A percentile compares a stretch with the other conserved stretches of the same genome.
Evolutionary conservation across 2,797 vertebrate species (phyloP).

Genomic region (Hoplostethus mediterraneus): DNA sequence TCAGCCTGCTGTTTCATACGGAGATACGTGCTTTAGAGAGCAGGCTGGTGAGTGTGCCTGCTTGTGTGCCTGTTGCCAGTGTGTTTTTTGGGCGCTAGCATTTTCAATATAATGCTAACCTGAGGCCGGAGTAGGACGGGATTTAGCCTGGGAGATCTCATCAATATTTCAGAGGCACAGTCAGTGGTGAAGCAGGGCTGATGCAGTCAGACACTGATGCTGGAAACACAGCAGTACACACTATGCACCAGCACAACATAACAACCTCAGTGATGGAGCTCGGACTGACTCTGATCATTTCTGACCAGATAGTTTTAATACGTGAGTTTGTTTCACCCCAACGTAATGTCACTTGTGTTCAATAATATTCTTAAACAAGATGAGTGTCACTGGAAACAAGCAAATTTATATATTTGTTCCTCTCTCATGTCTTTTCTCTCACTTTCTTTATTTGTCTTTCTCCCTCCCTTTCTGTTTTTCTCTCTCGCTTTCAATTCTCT

Average conservation of each 20-base stretch:
- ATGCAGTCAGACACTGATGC: constrained; percentile 19
- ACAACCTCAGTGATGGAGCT: not conserved
- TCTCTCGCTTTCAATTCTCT: not conserved
- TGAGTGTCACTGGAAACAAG: no score
- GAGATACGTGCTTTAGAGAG: no score
- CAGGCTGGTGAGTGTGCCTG: not conserved
- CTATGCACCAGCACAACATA: constrained; percentile 1
- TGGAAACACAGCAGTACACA: constrained; percentile 35
- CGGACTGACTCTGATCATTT: no score
- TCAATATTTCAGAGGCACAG: constrained; percentile 64
- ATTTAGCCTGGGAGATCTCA: constrained; percentile 44
- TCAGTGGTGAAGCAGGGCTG: constrained; percentile 39
- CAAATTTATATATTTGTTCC: not conserved
- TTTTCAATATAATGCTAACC: constrained; percentile 25
- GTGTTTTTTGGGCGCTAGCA: not conserved
- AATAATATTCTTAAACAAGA: no score
- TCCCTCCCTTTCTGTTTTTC: no score
- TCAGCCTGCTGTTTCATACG: no score
- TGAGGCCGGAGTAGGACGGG: constrained; percentile 27
- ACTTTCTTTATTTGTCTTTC: not conserved
- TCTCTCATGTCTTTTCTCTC: not conserved
- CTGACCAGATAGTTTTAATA: no score
- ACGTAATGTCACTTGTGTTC: no score
- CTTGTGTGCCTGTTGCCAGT: not conserved
- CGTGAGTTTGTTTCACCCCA: no score